Evolutionary conservation across 1,140 invertebrate species (phyloP).

Genomic region (Leptestheria dahalacensis): DNA sequence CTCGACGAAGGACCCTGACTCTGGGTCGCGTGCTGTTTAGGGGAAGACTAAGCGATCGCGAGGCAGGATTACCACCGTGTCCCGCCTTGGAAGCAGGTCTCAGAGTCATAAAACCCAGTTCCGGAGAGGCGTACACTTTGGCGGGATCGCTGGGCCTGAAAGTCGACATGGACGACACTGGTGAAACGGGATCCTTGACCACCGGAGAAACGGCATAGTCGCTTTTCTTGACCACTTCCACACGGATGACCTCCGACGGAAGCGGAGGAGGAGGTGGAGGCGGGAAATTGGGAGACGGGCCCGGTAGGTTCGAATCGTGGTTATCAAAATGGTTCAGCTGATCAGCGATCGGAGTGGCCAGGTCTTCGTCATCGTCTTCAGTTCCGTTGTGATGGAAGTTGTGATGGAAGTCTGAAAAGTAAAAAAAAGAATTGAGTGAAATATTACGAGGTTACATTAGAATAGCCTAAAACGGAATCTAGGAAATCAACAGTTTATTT

Average conservation of each 20-base stretch:
- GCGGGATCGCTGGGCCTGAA: slow-evolving; percentile 63
- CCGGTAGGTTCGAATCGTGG: slow-evolving; percentile 16
- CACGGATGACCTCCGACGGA: slow-evolving; percentile 50
- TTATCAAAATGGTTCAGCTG: slow-evolving; percentile 17
- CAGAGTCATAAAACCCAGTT: slow-evolving; percentile 51
- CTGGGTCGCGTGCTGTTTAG: slow-evolving; percentile 20
- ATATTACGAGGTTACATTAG: too few relatives aligned
- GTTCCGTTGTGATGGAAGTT: slow-evolving; percentile 7
- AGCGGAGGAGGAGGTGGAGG: slow-evolving; percentile 15
- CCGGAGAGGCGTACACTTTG: slow-evolving; percentile 73
- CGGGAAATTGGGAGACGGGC: slow-evolving; percentile 20
- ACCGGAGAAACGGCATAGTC: slow-evolving; percentile 24
- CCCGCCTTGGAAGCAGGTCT: slow-evolving; percentile 33
- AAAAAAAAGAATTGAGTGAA: too few relatives aligned
- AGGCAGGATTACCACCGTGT: slow-evolving; percentile 17
- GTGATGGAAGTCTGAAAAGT: slow-evolving; percentile 14
- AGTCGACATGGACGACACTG: slow-evolving; percentile 47
- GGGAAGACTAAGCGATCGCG: slow-evolving; percentile 30
- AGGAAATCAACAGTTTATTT: too few relatives aligned
- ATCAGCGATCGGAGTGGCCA: slow-evolving; percentile 3
- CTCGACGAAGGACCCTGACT: background rate
- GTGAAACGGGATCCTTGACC: slow-evolving; percentile 11
- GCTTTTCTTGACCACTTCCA: slow-evolving; percentile 38
- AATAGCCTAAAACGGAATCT: too few relatives aligned
- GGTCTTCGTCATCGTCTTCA: slow-evolving; percentile 1